phyloP scores from a whole-genome alignment of 1,140 invertebrate species.

The Drosophila oshimai region DNA sequence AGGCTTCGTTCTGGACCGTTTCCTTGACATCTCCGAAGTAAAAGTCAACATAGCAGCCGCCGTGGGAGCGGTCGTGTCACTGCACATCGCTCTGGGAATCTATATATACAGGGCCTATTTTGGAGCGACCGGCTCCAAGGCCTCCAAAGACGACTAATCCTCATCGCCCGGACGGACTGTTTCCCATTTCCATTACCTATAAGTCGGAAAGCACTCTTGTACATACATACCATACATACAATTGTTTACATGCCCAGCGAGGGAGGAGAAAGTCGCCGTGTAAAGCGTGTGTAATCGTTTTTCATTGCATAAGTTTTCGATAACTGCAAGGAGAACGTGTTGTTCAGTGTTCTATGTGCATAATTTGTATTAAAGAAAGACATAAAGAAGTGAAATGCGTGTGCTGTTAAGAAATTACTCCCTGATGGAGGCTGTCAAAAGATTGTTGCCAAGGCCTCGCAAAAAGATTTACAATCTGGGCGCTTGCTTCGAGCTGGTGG shows the following conservation, averaged over 20 bases:
- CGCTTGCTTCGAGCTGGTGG: constrained; percentile 52
- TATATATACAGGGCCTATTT: constrained; percentile 91
- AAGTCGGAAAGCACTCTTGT: constrained; percentile 47
- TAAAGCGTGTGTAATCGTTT: constrained; percentile 54
- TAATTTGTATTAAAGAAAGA: constrained; percentile 44
- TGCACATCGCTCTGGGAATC: constrained; percentile 89
- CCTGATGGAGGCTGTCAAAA: constrained; percentile 30
- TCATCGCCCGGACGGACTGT: constrained; percentile 6
- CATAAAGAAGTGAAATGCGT: constrained; percentile 30
- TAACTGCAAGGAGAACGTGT: constrained; percentile 44
- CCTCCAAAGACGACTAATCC: constrained; percentile 33
- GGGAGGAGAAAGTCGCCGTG: constrained; percentile 38
- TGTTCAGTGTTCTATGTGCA: constrained; percentile 39
- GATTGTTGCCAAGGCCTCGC: constrained; percentile 31
- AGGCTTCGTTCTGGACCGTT: constrained; percentile 85
- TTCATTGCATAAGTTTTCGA: constrained; percentile 67
- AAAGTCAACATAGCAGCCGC: constrained; percentile 90
- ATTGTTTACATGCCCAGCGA: constrained; percentile 31
- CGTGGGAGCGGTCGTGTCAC: constrained; percentile 87
- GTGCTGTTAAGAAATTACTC: constrained; percentile 35
- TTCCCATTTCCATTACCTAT: constrained; percentile 50
- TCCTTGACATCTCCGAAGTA: constrained; percentile 84
- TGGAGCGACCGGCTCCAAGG: constrained; percentile 74
- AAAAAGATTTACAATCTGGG: constrained; percentile 72
- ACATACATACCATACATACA: constrained; percentile 28